Percentiles rank a stretch among this genome's conserved stretches.
Evolutionary conservation across 2,888 invertebrate species (phyloP).

Genomic region (Troides oblongomaculatus): DNA sequence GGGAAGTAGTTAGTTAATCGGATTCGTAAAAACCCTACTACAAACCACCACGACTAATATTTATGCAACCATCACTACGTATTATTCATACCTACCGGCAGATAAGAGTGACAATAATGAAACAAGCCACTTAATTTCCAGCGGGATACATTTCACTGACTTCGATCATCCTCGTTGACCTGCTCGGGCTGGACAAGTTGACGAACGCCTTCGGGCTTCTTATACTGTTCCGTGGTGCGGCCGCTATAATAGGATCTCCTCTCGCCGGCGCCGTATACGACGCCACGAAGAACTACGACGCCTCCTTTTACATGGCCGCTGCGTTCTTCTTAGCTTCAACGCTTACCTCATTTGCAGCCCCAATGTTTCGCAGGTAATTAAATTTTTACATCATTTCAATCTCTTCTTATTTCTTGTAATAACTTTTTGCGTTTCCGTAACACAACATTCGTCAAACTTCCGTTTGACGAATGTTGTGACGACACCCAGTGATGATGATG

Average conservation of each 20-base stretch:
- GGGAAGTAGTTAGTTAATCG: no score
- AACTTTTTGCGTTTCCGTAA: no score
- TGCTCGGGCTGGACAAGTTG: slow-evolving; percentile 95
- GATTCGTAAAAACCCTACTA: no score
- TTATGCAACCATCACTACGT: no score
- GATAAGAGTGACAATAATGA: background rate
- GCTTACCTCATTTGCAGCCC: slow-evolving; percentile 90
- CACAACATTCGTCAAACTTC: no score
- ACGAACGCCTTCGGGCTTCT: slow-evolving; percentile 98
- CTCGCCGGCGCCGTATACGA: slow-evolving; percentile 94
- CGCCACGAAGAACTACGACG: slow-evolving; percentile 89
- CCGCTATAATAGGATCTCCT: slow-evolving; percentile 92
- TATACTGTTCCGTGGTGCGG: slow-evolving; percentile 96
- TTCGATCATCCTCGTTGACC: slow-evolving; percentile 97
- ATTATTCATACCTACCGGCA: background rate
- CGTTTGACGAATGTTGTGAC: no score
- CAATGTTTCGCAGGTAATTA: slow-evolving; percentile 78
- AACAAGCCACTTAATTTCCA: slow-evolving; percentile 55
- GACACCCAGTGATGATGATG: no score
- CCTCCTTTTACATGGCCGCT: slow-evolving; percentile 96
- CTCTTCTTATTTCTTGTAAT: no score
- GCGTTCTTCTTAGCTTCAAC: slow-evolving; percentile 92
- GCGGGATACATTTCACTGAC: slow-evolving; percentile 98
- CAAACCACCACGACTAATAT: no score
- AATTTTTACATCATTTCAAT: no score